A percentile compares a stretch with the other conserved stretches of the same genome.
These are phyloP conservation scores for Scaptomyza graminum DNA, from an alignment of 1,140 invertebrate species.

Conservation along the genomic window DNA sequence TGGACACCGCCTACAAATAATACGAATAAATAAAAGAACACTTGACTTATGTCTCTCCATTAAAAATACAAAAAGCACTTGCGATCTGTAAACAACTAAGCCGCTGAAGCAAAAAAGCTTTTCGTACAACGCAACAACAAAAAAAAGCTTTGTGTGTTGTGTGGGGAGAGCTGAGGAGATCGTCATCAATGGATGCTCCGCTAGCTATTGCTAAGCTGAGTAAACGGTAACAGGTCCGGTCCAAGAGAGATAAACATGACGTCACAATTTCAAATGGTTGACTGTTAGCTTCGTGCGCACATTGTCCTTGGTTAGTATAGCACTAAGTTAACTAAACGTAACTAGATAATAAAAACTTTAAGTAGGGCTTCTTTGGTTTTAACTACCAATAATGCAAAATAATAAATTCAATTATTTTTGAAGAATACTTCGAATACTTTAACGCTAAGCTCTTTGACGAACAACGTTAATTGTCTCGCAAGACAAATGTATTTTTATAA, in stretches of 20 bases:
- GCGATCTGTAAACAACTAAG: slow-evolving; percentile 14
- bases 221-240: neutral
- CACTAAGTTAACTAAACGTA: no score
- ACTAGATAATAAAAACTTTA: no score
- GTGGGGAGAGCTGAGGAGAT: slow-evolving; percentile 5
- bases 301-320: no score
- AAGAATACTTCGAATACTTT: neutral
- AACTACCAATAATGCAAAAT: no score
- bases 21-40: slow-evolving; percentile 71
- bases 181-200: slow-evolving; percentile 24
- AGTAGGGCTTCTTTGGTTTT: no score
- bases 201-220: slow-evolving; percentile 5
- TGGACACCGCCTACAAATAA: slow-evolving; percentile 56
- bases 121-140: slow-evolving; percentile 3
- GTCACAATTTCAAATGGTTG: slow-evolving; percentile 21
- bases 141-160: slow-evolving; percentile 30
- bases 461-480: neutral
- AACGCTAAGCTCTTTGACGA: neutral
- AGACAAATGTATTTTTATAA: neutral
- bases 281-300: no score
- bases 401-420: neutral
- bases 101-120: slow-evolving; percentile 35
- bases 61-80: slow-evolving; percentile 43
- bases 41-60: slow-evolving; percentile 65
- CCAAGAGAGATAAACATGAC: slow-evolving; percentile 15